Evolutionary conservation across 2,888 invertebrate species (phyloP).

Genomic region (Asteroscopus sphinx): DNA sequence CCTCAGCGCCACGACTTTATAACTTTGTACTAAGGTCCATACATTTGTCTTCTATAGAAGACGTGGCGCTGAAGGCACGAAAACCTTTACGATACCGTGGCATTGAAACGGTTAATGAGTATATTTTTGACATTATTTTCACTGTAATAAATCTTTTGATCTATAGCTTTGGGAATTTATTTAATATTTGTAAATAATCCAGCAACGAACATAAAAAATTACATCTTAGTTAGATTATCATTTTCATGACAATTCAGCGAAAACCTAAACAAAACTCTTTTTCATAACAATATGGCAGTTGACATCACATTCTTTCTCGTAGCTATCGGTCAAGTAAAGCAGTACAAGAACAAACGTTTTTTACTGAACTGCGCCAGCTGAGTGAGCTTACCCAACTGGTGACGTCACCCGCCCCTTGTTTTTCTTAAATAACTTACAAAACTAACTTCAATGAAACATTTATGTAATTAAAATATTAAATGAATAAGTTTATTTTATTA

Average conservation of each 20-base stretch:
- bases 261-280: slow-evolving; percentile 9
- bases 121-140: too few species aligned
- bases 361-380: slow-evolving; percentile 17
- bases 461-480: slow-evolving; percentile 30
- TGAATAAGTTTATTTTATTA: background rate
- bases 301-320: slow-evolving; percentile 28
- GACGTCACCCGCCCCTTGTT: slow-evolving; percentile 44
- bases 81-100: too few species aligned
- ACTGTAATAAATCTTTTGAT: too few species aligned
- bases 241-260: background rate
- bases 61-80: too few species aligned
- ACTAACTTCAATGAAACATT: slow-evolving; percentile 32
- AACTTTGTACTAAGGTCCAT: too few species aligned
- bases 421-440: slow-evolving; percentile 45
- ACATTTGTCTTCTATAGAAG: too few species aligned
- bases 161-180: too few species aligned
- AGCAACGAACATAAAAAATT: too few species aligned
- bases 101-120: too few species aligned
- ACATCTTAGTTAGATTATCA: too few species aligned
- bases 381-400: slow-evolving; percentile 35
- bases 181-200: too few species aligned
- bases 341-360: slow-evolving; percentile 26
- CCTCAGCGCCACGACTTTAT: too few species aligned
- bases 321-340: slow-evolving; percentile 37
- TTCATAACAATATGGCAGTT: slow-evolving; percentile 1